A percentile compares a stretch with the other conserved stretches of the same genome.
These are phyloP conservation scores for Petromus typicus DNA, from an alignment of 2,113 vertebrate genomes.

Conservation along the genomic window DNA sequence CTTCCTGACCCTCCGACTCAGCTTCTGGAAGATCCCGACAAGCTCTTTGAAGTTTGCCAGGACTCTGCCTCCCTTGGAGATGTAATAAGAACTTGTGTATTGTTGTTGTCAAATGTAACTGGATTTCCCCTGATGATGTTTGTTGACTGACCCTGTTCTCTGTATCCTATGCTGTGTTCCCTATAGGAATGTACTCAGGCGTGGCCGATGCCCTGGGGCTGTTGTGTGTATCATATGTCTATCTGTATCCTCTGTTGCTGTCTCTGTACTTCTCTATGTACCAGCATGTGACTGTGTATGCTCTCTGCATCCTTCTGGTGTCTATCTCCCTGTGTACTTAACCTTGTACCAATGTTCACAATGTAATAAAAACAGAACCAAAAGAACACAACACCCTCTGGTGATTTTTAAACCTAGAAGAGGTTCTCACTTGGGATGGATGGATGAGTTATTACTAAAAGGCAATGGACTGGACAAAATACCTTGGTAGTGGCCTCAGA, in stretches of 20 bases:
- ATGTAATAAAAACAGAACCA: slow-evolving; percentile 78
- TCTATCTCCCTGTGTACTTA: slow-evolving; percentile 73
- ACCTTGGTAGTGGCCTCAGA: neutral
- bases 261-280: slow-evolving; percentile 66
- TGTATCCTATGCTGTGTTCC: slow-evolving; percentile 48
- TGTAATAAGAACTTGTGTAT: slow-evolving; percentile 47
- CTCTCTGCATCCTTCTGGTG: slow-evolving; percentile 48
- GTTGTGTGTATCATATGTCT: slow-evolving; percentile 28
- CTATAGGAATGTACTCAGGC: neutral
- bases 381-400: slow-evolving; percentile 72
- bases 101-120: slow-evolving; percentile 64
- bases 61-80: neutral
- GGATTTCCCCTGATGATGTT: slow-evolving; percentile 49
- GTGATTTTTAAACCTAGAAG: slow-evolving; percentile 74
- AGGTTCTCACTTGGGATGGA: slow-evolving; percentile 37
- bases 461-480: neutral
- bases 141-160: slow-evolving; percentile 22
- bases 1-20: neutral
- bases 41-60: neutral
- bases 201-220: neutral
- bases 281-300: slow-evolving; percentile 61
- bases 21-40: neutral
- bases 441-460: slow-evolving; percentile 28
- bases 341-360: slow-evolving; percentile 71
- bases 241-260: slow-evolving; percentile 41